Evolutionary conservation across 2,797 vertebrate species (phyloP).

Genomic region (Avahi laniger): DNA sequence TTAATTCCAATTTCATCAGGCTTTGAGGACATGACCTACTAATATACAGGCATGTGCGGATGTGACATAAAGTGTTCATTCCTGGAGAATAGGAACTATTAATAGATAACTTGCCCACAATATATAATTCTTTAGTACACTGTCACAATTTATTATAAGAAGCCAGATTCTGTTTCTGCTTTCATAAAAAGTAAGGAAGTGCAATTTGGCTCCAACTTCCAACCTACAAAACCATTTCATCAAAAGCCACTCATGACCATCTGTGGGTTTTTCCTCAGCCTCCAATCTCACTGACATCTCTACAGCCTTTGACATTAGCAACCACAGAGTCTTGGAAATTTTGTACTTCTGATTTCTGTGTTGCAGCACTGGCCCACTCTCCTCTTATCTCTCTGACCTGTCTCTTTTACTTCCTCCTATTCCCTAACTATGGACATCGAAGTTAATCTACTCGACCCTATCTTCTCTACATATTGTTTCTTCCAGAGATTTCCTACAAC

Average conservation of each 20-base stretch:
- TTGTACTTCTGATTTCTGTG: background rate
- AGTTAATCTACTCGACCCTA: background rate
- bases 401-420: background rate
- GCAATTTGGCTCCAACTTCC: background rate
- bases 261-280: too few species aligned
- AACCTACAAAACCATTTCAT: background rate
- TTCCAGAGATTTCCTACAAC: background rate
- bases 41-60: background rate
- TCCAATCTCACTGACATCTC: background rate
- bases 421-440: background rate
- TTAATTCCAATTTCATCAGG: background rate
- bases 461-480: background rate
- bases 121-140: background rate
- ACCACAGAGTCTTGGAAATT: background rate
- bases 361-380: background rate
- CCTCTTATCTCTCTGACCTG: background rate
- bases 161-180: background rate
- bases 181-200: background rate
- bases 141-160: background rate
- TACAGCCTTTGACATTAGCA: background rate
- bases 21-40: background rate
- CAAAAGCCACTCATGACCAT: background rate
- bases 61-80: background rate
- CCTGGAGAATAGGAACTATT: background rate
- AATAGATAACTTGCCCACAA: background rate